These are phyloP conservation scores for Chelon auratus DNA, from an alignment of 2,797 vertebrate species.

Conservation along the genomic window DNA sequence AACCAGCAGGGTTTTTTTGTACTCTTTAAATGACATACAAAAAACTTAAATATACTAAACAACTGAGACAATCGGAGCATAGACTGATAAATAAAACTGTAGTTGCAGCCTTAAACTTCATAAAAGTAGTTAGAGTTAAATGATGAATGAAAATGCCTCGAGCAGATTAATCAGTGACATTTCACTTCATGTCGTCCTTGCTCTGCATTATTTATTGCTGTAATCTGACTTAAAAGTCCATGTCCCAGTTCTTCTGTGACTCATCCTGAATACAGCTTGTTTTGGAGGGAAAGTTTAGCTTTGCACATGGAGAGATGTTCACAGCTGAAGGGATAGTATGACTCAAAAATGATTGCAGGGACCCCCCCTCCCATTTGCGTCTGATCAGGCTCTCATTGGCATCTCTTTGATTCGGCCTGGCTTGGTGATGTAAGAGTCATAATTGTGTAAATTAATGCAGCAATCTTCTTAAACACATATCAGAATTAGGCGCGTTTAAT, in stretches of 20 bases:
- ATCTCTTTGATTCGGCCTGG: conserved; percentile 29
- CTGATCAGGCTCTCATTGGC: conserved; percentile 33
- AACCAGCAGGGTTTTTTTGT: no score
- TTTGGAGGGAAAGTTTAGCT: conserved; percentile 28
- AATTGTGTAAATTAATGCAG: conserved; percentile 18
- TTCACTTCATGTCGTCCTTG: conserved; percentile 16
- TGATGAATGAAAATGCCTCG: conserved; percentile 8
- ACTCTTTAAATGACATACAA: no score
- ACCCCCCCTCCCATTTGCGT: conserved; percentile 34
- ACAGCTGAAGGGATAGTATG: conserved; percentile 51
- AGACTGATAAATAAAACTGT: background rate
- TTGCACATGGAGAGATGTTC: conserved; percentile 32
- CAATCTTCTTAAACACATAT: conserved; percentile 4
- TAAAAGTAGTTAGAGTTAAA: background rate
- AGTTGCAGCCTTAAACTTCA: background rate
- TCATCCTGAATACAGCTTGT: conserved; percentile 34
- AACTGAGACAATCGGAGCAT: background rate
- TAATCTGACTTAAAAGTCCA: conserved; percentile 34
- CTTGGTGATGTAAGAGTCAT: conserved; percentile 18
- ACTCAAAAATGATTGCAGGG: conserved; percentile 49
- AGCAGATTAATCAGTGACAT: conserved; percentile 7
- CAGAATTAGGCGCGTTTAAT: conserved; percentile 6
- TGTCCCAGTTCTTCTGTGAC: conserved; percentile 48
- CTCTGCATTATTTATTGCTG: conserved; percentile 21
- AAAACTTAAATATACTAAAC: no score